A percentile compares a stretch with the other conserved stretches of the same genome.
These are phyloP conservation scores for Drosophila equinoxialis DNA, from an alignment of 1,140 invertebrate genomes.

Conservation along the genomic window DNA sequence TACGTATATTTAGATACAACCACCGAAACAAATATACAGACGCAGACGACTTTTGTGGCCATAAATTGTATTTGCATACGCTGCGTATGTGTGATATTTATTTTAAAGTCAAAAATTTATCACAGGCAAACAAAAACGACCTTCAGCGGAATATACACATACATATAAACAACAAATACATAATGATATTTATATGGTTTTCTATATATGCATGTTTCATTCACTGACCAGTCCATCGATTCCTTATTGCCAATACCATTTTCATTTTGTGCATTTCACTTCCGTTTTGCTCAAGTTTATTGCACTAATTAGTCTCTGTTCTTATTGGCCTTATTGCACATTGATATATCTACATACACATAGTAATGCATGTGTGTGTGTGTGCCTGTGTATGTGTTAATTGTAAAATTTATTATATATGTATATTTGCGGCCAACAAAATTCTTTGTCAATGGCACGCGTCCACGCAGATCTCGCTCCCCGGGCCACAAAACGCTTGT, in stretches of 20 bases:
- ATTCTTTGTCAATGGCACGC: conserved; percentile 24
- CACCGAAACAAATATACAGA: conserved; percentile 36
- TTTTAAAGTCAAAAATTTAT: conserved; percentile 56
- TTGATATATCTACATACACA: neutral
- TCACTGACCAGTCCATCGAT: conserved; percentile 46
- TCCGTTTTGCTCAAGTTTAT: conserved; percentile 29
- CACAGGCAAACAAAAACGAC: conserved; percentile 72
- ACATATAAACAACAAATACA: neutral
- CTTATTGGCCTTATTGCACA: conserved; percentile 16
- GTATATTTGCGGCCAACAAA: conserved; percentile 2
- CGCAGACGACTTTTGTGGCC: neutral
- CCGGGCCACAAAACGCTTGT: conserved; percentile 16
- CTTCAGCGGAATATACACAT: conserved; percentile 48
- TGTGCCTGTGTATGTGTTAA: conserved; percentile 10
- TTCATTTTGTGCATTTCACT: conserved; percentile 30
- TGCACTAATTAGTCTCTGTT: conserved; percentile 20
- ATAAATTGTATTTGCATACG: conserved; percentile 41
- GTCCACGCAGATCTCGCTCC: conserved; percentile 7
- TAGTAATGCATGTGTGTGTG: neutral
- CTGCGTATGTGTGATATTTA: conserved; percentile 61
- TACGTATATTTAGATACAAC: conserved; percentile 22
- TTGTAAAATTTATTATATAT: conserved; percentile 11
- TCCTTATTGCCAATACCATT: conserved; percentile 46
- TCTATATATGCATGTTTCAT: conserved; percentile 39
- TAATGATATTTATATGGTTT: conserved; percentile 14